phyloP scores from a whole-genome alignment of 2,113 vertebrate genomes.

The Bubo bubo region DNA sequence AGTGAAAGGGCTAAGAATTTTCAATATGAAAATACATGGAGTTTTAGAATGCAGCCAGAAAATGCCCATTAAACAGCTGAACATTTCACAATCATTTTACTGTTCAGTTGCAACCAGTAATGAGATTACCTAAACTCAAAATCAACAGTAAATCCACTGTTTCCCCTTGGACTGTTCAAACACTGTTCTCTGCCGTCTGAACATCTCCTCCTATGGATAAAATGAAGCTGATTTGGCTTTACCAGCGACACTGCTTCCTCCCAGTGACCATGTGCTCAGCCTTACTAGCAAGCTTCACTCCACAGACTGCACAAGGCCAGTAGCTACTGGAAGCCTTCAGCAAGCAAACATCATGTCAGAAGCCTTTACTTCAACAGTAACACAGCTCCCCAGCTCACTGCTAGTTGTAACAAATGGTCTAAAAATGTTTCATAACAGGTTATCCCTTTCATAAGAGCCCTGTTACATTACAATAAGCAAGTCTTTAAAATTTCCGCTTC shows the following conservation, averaged over 20 bases:
- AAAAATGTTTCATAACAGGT: background rate
- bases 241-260: background rate
- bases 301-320: accelerated
- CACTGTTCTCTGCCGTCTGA: background rate
- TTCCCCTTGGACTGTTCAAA: background rate
- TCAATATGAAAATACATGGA: background rate
- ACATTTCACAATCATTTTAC: background rate
- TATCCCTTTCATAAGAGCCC: background rate
- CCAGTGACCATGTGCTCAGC: accelerated
- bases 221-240: background rate
- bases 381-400: background rate
- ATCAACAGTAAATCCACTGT: background rate
- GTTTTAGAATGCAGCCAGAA: background rate
- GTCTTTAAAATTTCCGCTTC: background rate
- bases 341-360: background rate
- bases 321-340: background rate
- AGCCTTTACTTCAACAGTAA: background rate
- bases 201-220: background rate
- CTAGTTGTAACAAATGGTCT: background rate
- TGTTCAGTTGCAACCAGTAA: background rate
- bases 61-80: background rate
- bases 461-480: background rate
- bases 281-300: background rate
- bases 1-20: background rate
- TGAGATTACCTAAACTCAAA: background rate